Evolutionary conservation across 1,140 invertebrate genomes (phyloP), one percentile per base, ranked within the genome.

Genomic region (Conus betulinus): DNA sequence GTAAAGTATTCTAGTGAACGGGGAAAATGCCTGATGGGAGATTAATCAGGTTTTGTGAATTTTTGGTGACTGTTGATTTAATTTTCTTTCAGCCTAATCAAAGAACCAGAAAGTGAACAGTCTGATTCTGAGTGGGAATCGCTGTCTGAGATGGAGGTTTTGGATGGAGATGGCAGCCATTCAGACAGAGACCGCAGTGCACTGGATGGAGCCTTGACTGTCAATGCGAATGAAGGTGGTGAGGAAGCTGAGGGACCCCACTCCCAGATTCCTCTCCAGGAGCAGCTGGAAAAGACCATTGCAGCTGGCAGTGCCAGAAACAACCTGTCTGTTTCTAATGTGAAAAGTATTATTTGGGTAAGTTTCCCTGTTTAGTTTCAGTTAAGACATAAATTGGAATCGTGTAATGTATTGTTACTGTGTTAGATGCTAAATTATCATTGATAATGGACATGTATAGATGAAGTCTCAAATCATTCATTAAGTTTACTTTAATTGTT

Each of bases 321-420:
- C 63, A 97, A 97, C 93, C 95, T 97, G 63, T 97, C 96, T 53
- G 96, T 96, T 6, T 95, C 93, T 10, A 97, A 97, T 95, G 97
- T 97, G 0, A 97, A 97, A 94, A 97, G 96, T 92, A 97, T 97
- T 90, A 67, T 95, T 55, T 89, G 92, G 90, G 93, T 93, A 89
- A 90, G 92, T 82, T 3, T 15, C 23, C 5, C 10, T 11, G n/a
- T 84, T 39, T 39, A 39, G 39, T 39, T 39, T 39, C 39, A 39
- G 39, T 39, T 39, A 39, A 39, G 39, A 39, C 39, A 39, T 39
- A 39, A 39, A 39, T 39, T 39, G 0, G 39, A 39, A 39, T 39
- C 39, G 3, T 39, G 39, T 39, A 39, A 39, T 39, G 39, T 39
- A 39, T 39, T 39, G 39, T 39, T 39, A 39, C 39, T 39, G 39